Evolutionary conservation across 2,797 vertebrate species (phyloP), one percentile per base, ranked within the genome.

Genomic region (Falco columbarius): DNA sequence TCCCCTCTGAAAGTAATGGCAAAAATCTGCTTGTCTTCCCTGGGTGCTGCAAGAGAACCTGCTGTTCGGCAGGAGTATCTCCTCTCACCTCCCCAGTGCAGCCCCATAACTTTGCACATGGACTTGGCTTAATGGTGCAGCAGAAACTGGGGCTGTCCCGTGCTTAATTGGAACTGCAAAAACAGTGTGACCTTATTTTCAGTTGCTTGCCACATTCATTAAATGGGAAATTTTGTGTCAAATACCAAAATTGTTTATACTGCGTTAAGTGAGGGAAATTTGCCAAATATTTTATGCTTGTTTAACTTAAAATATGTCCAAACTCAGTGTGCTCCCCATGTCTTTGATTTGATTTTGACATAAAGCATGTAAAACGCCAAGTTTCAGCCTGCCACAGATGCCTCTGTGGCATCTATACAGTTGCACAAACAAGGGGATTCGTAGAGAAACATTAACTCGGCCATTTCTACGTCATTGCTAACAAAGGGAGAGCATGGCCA

Each of bases 251-350:
- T 55, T 86, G 72, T 94, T 96, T 91, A 90, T 83, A 70, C 66
- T 88, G 44, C 89, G 66, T 86, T 86, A 90, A 92, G 51, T 9
- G 2, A 74, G 75, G 83, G 81, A 83, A 93, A 52, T 30, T 52
- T 77, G 91, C 89, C 89, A 96, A 96, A 62, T 91, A 87, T 59
- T 92, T 94, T 86, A 58, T 65, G 61, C 84, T 77, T 80, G 65
- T 93, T 96, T 91, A 67, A 89, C 75, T 94, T 93, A 89, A 88
- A 94, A 79, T 94, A 79, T 6, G 14, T 86, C 89, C 86, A 92
- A 63, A 85, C 22, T 86, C 61, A 44, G 13, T 49, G 65, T 2
- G 6, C 27, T 91, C 10, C 42, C 40, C 54, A 40, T 52, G 54
- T 19, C 42, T 94, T 73, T 89, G 84, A 75, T 89, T 75, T 81